These are phyloP conservation scores for Microplitis manilae DNA, from an alignment of 2,888 invertebrate genomes.

Conservation along the genomic window DNA sequence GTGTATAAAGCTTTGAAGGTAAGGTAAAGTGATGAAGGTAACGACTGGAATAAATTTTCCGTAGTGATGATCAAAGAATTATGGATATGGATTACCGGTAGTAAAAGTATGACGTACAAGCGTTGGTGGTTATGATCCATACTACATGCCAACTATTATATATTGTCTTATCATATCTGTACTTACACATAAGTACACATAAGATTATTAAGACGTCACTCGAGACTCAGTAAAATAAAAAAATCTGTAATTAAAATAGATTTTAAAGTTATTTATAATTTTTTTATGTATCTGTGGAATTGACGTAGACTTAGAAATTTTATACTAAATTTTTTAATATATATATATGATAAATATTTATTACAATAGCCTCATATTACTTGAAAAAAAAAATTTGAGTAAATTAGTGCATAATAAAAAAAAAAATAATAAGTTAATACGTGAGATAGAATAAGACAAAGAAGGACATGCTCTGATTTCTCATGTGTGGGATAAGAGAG, in stretches of 20 bases:
- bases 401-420: neutral
- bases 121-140: neutral
- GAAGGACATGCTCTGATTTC: constrained; percentile 35
- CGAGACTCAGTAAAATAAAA: too few species aligned
- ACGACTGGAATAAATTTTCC: constrained; percentile 31
- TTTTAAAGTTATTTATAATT: too few species aligned
- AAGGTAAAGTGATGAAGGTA: constrained; percentile 17
- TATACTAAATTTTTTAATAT: too few species aligned
- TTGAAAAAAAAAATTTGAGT: neutral
- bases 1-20: constrained; percentile 5
- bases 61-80: constrained; percentile 38
- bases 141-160: neutral
- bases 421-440: neutral
- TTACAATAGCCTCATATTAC: neutral
- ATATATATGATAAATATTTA: neutral
- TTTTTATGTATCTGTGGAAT: too few species aligned
- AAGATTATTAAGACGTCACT: too few species aligned
- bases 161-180: neutral
- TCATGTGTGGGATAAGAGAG: constrained; percentile 23
- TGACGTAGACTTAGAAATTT: too few species aligned
- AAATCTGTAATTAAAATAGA: too few species aligned
- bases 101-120: constrained; percentile 16
- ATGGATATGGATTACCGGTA: neutral
- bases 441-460: constrained; percentile 12
- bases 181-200: too few species aligned